Base-by-base conservation (phyloP, 2,888 invertebrate genomes). In the Himalopsyche tibetana region DNA sequence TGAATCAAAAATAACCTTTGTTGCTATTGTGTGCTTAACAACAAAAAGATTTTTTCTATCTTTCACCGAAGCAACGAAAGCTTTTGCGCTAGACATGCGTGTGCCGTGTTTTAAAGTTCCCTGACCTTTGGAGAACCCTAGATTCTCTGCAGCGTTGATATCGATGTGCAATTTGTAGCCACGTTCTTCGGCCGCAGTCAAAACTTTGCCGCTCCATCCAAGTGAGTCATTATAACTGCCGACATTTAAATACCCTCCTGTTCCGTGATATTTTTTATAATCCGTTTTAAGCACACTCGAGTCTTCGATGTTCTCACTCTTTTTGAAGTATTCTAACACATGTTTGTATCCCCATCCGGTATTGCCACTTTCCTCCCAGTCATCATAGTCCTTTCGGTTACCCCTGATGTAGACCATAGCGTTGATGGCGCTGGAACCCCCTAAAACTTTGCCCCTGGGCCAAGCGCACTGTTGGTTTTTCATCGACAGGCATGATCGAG, bases 31-130 rank as follows among this genome's bases (percentile, higher is more conserved):
- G 87, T 92, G 89, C 40, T 92, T 93, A 15, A 91, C 89, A 0
- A 91, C 89, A 55, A 90, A 88, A 12, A 91, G 88, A 88, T 90
- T 91, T 6, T 86, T 45, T 28, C 90, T 87, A 5, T 89, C 84
- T 89, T 91, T 92, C 0, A 89, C 87, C 11, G 89, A 89, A 19
- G 90, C 90, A 8, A 95, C 90, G 89, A 93, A 95, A 74, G 94
- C 94, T 88, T 92, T 93, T 0, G 93, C 93, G 2, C 94, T 93
- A 88, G 94, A 94, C 85, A 92, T 91, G 87, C 94, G 91, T 5
- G 90, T 89, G 0, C 94, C 94, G 55, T 91, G 90, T 89, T 92
- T 92, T 88, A 93, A 91, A 56, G 93, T 94, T 51, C 92, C 90
- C 89, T 51, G 84, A 0, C 93, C 90, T 80, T 91, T 91, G 55